phyloP scores from a whole-genome alignment of 1,140 invertebrate genomes.

The Phortica variegata region DNA sequence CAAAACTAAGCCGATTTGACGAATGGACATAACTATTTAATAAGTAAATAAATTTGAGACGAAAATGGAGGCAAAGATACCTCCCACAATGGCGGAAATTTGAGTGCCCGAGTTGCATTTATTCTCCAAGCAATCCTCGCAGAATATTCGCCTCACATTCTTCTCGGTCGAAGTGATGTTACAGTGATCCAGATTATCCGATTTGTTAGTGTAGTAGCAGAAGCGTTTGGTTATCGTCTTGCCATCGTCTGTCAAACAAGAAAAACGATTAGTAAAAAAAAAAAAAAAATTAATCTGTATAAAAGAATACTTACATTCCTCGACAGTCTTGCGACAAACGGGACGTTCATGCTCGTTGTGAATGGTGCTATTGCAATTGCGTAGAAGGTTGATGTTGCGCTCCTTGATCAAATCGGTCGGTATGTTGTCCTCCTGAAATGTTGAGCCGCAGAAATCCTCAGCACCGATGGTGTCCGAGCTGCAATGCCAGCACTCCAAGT shows the following conservation, averaged over 20 bases:
- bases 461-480: slow-evolving; percentile 46
- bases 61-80: slow-evolving; percentile 9
- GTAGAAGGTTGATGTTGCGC: slow-evolving; percentile 40
- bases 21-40: no score
- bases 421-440: slow-evolving; percentile 47
- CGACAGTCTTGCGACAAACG: slow-evolving; percentile 52
- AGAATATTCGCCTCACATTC: slow-evolving; percentile 48
- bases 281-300: not conserved
- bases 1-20: no score
- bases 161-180: slow-evolving; percentile 43
- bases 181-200: slow-evolving; percentile 43
- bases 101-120: slow-evolving; percentile 37
- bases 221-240: slow-evolving; percentile 48
- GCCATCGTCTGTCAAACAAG: slow-evolving; percentile 45
- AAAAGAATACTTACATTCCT: slow-evolving; percentile 32
- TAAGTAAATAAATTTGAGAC: no score
- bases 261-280: no score
- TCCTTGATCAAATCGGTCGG: slow-evolving; percentile 39
- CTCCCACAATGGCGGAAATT: slow-evolving; percentile 16
- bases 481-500: slow-evolving; percentile 50
- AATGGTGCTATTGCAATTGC: slow-evolving; percentile 45
- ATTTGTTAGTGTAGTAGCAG: slow-evolving; percentile 54
- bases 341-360: slow-evolving; percentile 46
- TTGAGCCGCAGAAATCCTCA: slow-evolving; percentile 46
- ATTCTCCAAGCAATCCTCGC: slow-evolving; percentile 46